These are phyloP conservation scores for Pseudochromis fuscus DNA, from an alignment of 2,797 vertebrate genomes.

Conservation along the genomic window DNA sequence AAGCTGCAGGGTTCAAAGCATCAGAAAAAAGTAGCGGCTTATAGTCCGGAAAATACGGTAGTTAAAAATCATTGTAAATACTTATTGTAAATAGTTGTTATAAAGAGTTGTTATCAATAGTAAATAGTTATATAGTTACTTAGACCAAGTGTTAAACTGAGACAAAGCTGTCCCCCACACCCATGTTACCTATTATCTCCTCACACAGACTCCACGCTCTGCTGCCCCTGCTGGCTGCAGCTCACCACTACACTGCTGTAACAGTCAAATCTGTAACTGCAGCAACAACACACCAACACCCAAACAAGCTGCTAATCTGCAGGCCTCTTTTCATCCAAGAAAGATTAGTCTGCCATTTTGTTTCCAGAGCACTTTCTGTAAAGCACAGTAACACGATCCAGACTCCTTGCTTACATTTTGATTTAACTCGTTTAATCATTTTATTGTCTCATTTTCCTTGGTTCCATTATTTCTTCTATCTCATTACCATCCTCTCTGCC, in stretches of 20 bases:
- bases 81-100: no score
- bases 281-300: slow-evolving; percentile 16
- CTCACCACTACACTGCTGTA: background rate
- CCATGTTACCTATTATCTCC: background rate
- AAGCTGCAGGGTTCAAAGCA: no score
- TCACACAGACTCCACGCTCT: background rate
- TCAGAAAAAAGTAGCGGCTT: no score
- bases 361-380: slow-evolving; percentile 39
- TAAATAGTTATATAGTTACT: no score
- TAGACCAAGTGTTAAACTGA: no score
- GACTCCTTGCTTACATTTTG: slow-evolving; percentile 35
- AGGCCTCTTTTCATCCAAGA: slow-evolving; percentile 38
- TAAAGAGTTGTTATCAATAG: no score
- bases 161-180: background rate
- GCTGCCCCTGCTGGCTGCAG: background rate
- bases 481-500: slow-evolving; percentile 13
- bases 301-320: slow-evolving; percentile 41
- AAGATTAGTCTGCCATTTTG: slow-evolving; percentile 57
- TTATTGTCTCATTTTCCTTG: slow-evolving; percentile 18
- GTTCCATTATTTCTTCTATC: slow-evolving; percentile 23
- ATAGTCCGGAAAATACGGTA: no score
- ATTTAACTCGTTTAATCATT: slow-evolving; percentile 22
- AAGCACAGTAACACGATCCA: slow-evolving; percentile 25
- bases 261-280: slow-evolving; percentile 1
- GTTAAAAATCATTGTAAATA: no score